Percentiles rank a stretch among this genome's conserved stretches.
These are phyloP conservation scores for Leptogaster cylindrica DNA, from an alignment of 2,888 invertebrate species.

Conservation along the genomic window DNA sequence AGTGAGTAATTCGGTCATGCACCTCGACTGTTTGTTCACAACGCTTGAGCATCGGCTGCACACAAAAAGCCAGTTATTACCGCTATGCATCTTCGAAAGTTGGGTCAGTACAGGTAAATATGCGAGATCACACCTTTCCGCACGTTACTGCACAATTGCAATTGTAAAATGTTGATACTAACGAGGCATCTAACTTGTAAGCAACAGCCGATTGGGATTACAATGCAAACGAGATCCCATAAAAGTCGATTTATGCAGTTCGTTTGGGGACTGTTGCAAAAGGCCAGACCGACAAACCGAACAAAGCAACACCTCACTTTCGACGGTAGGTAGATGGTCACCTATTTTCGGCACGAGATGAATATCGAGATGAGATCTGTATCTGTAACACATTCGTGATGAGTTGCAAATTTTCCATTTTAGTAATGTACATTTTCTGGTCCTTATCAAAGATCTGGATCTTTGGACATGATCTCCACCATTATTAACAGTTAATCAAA, in stretches of 20 bases:
- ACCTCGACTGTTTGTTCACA: slow-evolving; percentile 16
- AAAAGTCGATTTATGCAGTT: slow-evolving; percentile 24
- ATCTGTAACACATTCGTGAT: no score
- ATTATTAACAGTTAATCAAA: no score
- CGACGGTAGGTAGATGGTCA: neutral
- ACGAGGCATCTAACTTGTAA: slow-evolving; percentile 16
- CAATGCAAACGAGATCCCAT: neutral
- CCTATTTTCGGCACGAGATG: slow-evolving; percentile 6
- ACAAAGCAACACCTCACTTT: slow-evolving; percentile 7
- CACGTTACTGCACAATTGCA: slow-evolving; percentile 26
- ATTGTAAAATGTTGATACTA: slow-evolving; percentile 19
- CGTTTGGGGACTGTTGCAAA: no score
- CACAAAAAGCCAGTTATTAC: slow-evolving; percentile 32
- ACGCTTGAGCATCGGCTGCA: neutral
- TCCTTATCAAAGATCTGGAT: no score
- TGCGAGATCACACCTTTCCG: slow-evolving; percentile 34
- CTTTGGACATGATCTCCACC: no score
- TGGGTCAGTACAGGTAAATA: slow-evolving; percentile 25
- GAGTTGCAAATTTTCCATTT: no score
- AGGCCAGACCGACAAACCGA: no score
- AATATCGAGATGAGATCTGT: no score
- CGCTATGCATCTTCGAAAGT: slow-evolving; percentile 33
- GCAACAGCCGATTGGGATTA: neutral
- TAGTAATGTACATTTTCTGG: no score
- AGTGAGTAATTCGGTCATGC: slow-evolving; percentile 31